phyloP scores from a whole-genome alignment of 2,888 invertebrate species.

The Encarsia formosa region DNA sequence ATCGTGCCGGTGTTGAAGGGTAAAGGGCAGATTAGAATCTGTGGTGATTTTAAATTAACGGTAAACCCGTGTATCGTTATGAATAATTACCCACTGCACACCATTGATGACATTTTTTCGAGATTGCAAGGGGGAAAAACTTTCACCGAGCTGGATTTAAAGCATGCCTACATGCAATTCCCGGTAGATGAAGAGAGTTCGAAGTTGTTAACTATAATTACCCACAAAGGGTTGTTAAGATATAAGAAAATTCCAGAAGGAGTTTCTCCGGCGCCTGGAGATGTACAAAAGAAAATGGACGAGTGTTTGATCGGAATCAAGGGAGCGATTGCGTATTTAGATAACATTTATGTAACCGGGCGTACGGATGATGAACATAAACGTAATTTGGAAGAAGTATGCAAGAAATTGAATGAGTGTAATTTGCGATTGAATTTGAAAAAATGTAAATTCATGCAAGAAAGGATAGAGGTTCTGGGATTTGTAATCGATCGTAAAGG shows the following conservation, averaged over 20 bases:
- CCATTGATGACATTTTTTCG: conserved; percentile 8
- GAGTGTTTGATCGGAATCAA: conserved; percentile 29
- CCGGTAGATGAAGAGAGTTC: conserved; percentile 16
- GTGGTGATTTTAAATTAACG: no score
- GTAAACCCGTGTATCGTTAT: not conserved
- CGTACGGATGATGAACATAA: conserved; percentile 23
- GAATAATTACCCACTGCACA: not conserved
- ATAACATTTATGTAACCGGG: conserved; percentile 31
- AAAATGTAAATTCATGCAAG: conserved; percentile 33
- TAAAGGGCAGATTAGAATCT: conserved; percentile 9
- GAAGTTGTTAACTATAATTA: conserved; percentile 10
- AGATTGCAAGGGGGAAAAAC: conserved; percentile 13
- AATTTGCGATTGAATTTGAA: conserved; percentile 27
- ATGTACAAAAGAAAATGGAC: conserved; percentile 37
- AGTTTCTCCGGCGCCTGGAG: conserved; percentile 21
- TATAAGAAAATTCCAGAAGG: conserved; percentile 7
- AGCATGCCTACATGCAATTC: conserved; percentile 25
- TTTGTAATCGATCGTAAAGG: conserved; percentile 32
- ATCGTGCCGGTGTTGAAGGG: conserved; percentile 9
- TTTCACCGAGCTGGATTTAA: conserved; percentile 17
- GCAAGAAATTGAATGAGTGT: conserved; percentile 27
- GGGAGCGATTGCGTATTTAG: conserved; percentile 29
- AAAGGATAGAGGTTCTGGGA: conserved; percentile 29
- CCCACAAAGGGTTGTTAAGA: conserved; percentile 4
- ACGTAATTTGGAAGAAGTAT: conserved; percentile 22